These are phyloP conservation scores for Deilephila elpenor DNA, from an alignment of 2,888 invertebrate genomes.

Conservation along the genomic window DNA sequence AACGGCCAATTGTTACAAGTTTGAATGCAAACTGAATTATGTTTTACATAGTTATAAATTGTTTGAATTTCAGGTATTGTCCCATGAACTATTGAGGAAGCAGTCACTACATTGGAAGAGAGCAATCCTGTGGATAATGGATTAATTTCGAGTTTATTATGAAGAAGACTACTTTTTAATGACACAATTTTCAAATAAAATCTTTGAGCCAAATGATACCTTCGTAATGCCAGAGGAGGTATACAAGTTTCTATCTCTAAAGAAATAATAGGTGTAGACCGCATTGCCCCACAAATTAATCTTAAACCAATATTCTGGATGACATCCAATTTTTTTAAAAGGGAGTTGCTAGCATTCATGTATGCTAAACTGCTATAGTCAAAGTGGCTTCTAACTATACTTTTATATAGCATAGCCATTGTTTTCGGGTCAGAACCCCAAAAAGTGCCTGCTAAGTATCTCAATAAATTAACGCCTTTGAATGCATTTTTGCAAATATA, in stretches of 20 bases:
- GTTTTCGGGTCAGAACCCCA: no score
- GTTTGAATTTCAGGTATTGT: slow-evolving; percentile 2
- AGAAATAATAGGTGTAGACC: slow-evolving; percentile 31
- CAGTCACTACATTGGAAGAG: not conserved
- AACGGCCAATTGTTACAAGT: not conserved
- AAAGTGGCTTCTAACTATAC: no score
- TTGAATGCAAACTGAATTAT: not conserved
- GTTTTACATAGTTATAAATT: not conserved
- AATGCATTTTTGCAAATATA: not conserved
- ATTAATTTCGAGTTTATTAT: not conserved
- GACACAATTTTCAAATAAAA: slow-evolving; percentile 7
- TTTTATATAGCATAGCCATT: no score
- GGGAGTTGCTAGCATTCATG: no score
- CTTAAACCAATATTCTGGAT: slow-evolving; percentile 29
- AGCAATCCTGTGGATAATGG: not conserved
- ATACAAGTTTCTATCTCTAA: slow-evolving; percentile 29
- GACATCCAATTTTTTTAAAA: slow-evolving; percentile 30
- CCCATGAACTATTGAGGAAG: slow-evolving; percentile 3
- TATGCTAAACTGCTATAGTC: no score
- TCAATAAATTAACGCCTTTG: no score
- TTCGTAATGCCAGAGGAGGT: not conserved
- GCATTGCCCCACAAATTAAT: slow-evolving; percentile 32
- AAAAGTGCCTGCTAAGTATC: no score
- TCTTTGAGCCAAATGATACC: slow-evolving; percentile 4
- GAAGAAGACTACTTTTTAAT: not conserved